Evolutionary conservation across 2,797 vertebrate genomes (phyloP).

Genomic region (Sebastolobus alascanus): DNA sequence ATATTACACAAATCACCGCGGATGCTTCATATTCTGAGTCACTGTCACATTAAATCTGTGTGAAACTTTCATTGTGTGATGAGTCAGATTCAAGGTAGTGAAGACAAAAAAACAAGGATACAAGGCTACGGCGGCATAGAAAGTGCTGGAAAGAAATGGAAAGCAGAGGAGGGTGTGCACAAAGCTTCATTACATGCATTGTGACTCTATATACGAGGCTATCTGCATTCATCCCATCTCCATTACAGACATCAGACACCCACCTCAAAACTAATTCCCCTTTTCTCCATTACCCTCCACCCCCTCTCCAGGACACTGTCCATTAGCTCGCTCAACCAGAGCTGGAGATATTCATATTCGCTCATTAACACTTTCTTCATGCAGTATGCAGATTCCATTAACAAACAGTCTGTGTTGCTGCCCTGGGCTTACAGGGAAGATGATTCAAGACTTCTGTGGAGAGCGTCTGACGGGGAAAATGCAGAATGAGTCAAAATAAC

Average conservation of each 20-base stretch:
- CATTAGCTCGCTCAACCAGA: constrained; percentile 59
- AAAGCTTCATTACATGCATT: constrained; percentile 65
- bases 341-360: constrained; percentile 50
- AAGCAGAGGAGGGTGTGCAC: constrained; percentile 12
- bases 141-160: constrained; percentile 19
- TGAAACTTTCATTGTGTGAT: constrained; percentile 49
- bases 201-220: constrained; percentile 46
- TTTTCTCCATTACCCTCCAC: constrained; percentile 40
- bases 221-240: constrained; percentile 58
- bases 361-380: constrained; percentile 70
- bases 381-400: constrained; percentile 71
- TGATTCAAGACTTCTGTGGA: constrained; percentile 38
- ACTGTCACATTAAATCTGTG: constrained; percentile 44
- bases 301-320: constrained; percentile 60
- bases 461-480: constrained; percentile 40
- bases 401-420: constrained; percentile 57
- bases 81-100: constrained; percentile 59
- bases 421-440: constrained; percentile 37
- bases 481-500: constrained; percentile 24
- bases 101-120: constrained; percentile 30
- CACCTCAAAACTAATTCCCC: constrained; percentile 53
- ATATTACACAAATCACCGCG: constrained; percentile 30
- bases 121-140: constrained; percentile 10
- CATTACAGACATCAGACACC: constrained; percentile 48
- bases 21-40: constrained; percentile 48